Conservation (phyloP, 2,113 vertebrate species). For the Panthera tigris region DNA sequence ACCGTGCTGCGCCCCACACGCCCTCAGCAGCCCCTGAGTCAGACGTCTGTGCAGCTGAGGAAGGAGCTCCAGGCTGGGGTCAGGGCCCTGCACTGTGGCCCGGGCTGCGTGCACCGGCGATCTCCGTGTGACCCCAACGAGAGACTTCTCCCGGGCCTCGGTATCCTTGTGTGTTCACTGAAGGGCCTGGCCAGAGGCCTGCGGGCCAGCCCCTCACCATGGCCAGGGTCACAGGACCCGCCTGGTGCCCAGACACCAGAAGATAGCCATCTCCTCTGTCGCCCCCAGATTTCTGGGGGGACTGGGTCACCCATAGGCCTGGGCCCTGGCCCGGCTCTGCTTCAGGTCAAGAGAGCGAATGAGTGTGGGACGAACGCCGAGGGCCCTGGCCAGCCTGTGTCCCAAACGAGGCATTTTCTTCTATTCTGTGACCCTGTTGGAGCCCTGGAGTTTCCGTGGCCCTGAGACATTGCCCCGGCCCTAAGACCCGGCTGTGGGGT, state of each 20-base stretch:
- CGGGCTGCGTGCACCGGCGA: not conserved
- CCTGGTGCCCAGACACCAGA: not conserved
- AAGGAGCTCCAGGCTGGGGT: too few species aligned
- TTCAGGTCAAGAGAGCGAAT: accelerated
- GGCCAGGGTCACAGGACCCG: not conserved
- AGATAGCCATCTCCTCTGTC: not conserved
- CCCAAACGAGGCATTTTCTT: not conserved
- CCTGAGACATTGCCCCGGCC: accelerated
- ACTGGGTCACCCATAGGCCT: too few species aligned
- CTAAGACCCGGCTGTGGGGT: not conserved
- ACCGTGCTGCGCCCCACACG: accelerated
- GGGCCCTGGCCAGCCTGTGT: not conserved
- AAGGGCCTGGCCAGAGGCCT: not conserved
- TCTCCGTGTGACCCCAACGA: accelerated
- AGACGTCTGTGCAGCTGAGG: not conserved
- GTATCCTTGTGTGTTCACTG: not conserved
- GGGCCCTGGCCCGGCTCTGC: too few species aligned
- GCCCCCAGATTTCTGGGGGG: not conserved
- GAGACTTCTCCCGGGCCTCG: not conserved
- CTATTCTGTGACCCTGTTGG: accelerated
- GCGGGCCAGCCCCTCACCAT: not conserved
- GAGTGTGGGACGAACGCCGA: accelerated
- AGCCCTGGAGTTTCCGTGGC: not conserved
- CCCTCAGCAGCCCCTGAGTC: not conserved
- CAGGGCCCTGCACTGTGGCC: too few species aligned